Base-by-base conservation (phyloP, 1,140 invertebrate species). In the Anadara kagoshimensis region DNA sequence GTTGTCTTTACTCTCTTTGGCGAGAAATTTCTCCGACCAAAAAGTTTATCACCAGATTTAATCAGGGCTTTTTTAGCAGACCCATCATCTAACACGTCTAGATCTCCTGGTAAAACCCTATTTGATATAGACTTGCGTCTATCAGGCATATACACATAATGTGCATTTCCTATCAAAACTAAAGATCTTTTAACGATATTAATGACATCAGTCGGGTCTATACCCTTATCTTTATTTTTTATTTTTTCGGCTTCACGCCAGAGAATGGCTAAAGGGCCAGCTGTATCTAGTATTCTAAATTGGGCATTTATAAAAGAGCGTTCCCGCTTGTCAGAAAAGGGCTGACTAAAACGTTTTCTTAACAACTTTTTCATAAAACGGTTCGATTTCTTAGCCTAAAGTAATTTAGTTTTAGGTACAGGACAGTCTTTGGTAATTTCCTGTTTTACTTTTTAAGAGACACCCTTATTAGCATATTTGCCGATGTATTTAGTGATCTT, bases 171-270 rank as follows among this genome's bases (percentile, higher is more conserved):
- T 29, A 63, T 26, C 12, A 63, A 20, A 4, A 63, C 61, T 8
- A 51, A 44, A 26, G 61, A 0, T 36, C 61, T 63, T 18, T 63
- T 22, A 7, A 29, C 45, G 12, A 51, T 63, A 18, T 51, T 20
- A 49, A 63, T 63, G 7, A 63, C 61, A 63, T 63, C 61, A 49
- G 16, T 24, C 7, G 61, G 44, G 14, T 63, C 51, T n/a, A 63
- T 29, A 61, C 18, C 58, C 41, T 5, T 29, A 43, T 44, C 45
- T 11, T 47, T 5, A 36, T 63, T 20, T 47, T 63, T 51, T 10
- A 20, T 20, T 20, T 61, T 63, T 5, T 63, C 45, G 8, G 61
- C 45, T 36, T 63, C 61, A 20, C 16, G 47, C 45, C 22, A 63
- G 16, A 63, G 51, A 12, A 54, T 54, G n/a, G 53, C 53, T 22